A percentile compares a stretch with the other conserved stretches of the same genome.
These are phyloP conservation scores for Oreochromis tanganicae DNA, from an alignment of 2,113 vertebrate genomes.

Conservation along the genomic window DNA sequence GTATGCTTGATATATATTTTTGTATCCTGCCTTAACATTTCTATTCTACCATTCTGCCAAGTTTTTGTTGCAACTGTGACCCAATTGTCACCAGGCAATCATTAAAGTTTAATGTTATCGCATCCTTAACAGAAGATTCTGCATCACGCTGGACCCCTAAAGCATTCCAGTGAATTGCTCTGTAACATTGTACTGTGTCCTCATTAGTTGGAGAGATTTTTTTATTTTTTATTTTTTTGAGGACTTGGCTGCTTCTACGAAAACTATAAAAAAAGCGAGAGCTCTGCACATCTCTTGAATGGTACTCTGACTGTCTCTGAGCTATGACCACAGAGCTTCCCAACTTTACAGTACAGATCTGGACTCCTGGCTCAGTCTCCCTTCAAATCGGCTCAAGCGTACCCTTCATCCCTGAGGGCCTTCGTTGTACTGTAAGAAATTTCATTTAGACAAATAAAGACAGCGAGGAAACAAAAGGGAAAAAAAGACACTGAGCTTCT, in stretches of 20 bases:
- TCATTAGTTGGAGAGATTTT: not conserved
- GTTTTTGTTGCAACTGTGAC: not conserved
- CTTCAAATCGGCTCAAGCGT: constrained; percentile 13
- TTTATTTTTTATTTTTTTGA: not conserved
- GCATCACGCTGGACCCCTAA: not conserved
- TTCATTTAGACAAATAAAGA: constrained; percentile 36
- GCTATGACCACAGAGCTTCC: not conserved
- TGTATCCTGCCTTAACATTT: not conserved
- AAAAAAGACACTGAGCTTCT: not conserved
- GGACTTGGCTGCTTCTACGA: not conserved
- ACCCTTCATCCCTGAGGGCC: constrained; percentile 2
- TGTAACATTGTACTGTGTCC: not conserved
- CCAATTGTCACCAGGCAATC: not conserved
- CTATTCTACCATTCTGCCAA: not conserved
- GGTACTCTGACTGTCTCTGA: not conserved
- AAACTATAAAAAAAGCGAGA: not conserved
- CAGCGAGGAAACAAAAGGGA: not conserved
- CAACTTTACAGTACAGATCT: not conserved
- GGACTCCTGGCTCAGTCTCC: not conserved
- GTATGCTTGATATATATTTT: not conserved
- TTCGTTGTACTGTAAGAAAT: constrained; percentile 41
- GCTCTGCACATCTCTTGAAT: not conserved
- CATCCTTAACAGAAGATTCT: not conserved
- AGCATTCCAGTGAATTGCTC: not conserved
- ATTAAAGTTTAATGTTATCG: constrained; percentile 16